Base-by-base conservation (phyloP, 92 coral and sea anemone species). In the Montipora capitata region DNA sequence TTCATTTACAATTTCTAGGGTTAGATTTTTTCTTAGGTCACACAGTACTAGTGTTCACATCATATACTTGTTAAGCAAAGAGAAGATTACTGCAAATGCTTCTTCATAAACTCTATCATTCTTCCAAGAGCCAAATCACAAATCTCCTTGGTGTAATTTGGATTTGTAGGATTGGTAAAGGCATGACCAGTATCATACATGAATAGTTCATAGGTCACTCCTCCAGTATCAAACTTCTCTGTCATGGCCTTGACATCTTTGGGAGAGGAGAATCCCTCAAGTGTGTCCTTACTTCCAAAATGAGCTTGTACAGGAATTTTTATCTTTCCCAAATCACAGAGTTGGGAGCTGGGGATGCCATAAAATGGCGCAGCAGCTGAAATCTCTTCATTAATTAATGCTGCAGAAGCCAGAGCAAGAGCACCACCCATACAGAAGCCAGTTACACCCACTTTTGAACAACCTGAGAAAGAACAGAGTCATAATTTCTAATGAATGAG, bases 341-440 rank as follows among this genome's bases (percentile, higher is more conserved):
- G 63, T 12, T 77, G 68, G 4, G 88, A 44, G n/a, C 89, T 80
- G 13, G 94, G 94, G 61, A 91, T 91, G 70, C 94, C 94, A 77
- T 91, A 91, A 77, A 91, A 91, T 61, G 94, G 94, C 17, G 92
- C 92, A 3, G 94, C 77, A 35, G 94, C 94, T 15, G 91, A 81
- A 52, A 91, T 76, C 63, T 83, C 64, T 15, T 83, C 72, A n/a
- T 82, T 84, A 40, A 81, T 76, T 4, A 89, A 77, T 35, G 91
- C 92, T 0, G 88, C 88, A 11, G 94, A 68, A 0, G 94, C 94
- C 15, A 91, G 48, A 2, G 85, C 20, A 12, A 91, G 80, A 52
- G 94, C 94, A 1, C 94, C 94, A 76, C 94, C 94, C 94, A 91
- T 91, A 67, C 94, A 91, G 89, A 91, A 87, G 12, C 94, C 94